Conservation (phyloP, 2,888 invertebrate species). For the Parnassius apollo region DNA sequence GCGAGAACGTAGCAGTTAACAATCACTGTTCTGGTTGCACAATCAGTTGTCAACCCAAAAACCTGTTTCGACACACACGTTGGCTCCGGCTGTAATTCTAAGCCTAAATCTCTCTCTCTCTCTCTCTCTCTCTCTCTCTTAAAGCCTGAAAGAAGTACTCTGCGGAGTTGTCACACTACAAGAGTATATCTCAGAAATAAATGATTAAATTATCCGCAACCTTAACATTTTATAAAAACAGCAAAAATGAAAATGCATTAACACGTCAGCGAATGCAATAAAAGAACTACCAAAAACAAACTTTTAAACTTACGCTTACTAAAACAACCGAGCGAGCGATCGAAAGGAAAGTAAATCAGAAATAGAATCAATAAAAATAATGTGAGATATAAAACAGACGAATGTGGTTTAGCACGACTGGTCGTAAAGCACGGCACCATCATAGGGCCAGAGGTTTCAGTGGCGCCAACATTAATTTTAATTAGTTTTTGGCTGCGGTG, state of each 20-base stretch:
- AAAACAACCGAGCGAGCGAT: constrained; percentile 45
- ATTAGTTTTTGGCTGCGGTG: too few relatives aligned
- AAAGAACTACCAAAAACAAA: constrained; percentile 11
- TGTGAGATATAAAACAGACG: constrained; percentile 64
- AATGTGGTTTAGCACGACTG: constrained; percentile 32
- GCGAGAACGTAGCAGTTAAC: too few relatives aligned
- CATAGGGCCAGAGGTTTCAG: background rate
- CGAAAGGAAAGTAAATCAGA: constrained; percentile 55
- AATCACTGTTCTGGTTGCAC: too few relatives aligned
- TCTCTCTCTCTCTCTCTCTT: too few relatives aligned
- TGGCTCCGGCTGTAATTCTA: too few relatives aligned
- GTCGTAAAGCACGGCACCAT: background rate
- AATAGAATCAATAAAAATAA: constrained; percentile 64
- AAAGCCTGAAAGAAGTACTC: too few relatives aligned
- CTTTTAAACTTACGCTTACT: constrained; percentile 28
- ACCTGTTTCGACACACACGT: background rate
- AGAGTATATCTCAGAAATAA: too few relatives aligned
- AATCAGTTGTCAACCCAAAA: background rate
- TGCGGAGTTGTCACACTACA: too few relatives aligned
- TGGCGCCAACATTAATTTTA: background rate
- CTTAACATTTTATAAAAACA: background rate
- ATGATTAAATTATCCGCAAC: background rate
- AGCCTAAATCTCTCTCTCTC: too few relatives aligned
- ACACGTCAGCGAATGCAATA: constrained; percentile 15
- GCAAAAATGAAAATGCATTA: constrained; percentile 7